Conservation (phyloP, 2,888 invertebrate genomes). For the Cynaeus angustus region DNA sequence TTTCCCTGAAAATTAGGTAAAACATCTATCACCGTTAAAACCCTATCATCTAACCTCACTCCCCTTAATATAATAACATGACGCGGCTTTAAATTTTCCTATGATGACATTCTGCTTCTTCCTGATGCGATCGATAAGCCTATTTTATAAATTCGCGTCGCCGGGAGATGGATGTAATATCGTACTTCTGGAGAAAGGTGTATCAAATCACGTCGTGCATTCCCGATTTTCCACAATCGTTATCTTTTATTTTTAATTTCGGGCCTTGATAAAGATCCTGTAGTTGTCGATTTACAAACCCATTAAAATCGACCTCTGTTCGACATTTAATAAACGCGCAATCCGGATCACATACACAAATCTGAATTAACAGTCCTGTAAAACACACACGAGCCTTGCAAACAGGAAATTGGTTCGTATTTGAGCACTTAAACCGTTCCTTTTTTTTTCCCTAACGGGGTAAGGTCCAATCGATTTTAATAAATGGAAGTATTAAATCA, state of each 20-base stretch:
- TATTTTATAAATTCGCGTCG: constrained; percentile 58
- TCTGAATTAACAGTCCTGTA: constrained; percentile 1
- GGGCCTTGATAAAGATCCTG: too few species aligned
- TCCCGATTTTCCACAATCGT: constrained; percentile 26
- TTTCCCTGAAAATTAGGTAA: constrained; percentile 31
- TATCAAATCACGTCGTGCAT: constrained; percentile 34
- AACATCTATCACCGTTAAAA: constrained; percentile 48
- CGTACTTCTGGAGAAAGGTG: constrained; percentile 44
- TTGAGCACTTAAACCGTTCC: constrained; percentile 13
- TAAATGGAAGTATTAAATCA: constrained; percentile 12
- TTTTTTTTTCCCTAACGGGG: not conserved
- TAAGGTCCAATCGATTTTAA: constrained; percentile 11
- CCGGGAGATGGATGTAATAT: constrained; percentile 66
- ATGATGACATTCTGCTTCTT: constrained; percentile 53
- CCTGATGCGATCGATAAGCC: constrained; percentile 49
- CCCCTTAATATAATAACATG: constrained; percentile 51
- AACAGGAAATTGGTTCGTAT: constrained; percentile 20
- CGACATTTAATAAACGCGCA: not conserved
- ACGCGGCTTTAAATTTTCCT: constrained; percentile 57
- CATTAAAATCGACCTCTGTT: not conserved
- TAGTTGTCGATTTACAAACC: not conserved
- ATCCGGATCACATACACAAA: constrained; percentile 1
- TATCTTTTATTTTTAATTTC: not conserved
- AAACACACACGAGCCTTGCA: constrained; percentile 3
- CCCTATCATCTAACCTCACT: constrained; percentile 31